Evolutionary conservation across 2,797 vertebrate species (phyloP).

Genomic region (Neostethus bicornis): DNA sequence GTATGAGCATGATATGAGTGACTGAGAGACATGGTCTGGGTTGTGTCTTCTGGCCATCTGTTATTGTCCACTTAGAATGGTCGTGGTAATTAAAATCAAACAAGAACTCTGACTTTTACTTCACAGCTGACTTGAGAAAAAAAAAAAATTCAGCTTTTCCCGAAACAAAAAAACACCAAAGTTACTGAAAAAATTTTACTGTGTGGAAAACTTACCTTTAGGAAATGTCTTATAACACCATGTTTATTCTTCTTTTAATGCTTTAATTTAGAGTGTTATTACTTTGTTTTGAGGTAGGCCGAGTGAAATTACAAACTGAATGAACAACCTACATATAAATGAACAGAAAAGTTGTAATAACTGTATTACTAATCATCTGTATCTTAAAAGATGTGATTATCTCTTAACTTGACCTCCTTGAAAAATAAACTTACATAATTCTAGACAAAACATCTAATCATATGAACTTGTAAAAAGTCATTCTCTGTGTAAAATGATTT

Average conservation of each 20-base stretch:
- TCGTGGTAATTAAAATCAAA: constrained; percentile 71
- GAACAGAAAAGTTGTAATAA: no score
- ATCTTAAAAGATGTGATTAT: no score
- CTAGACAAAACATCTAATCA: no score
- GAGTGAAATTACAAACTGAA: constrained; percentile 2
- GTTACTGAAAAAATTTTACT: background rate
- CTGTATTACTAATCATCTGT: no score
- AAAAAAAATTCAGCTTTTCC: background rate
- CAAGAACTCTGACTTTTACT: constrained; percentile 22
- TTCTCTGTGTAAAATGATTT: no score
- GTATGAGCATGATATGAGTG: constrained; percentile 24
- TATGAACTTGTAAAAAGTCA: no score
- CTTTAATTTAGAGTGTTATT: background rate
- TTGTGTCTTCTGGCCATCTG: constrained; percentile 61
- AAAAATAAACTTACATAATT: no score
- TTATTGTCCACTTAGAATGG: constrained; percentile 16
- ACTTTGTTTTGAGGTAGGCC: constrained; percentile 17
- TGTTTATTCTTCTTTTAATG: background rate
- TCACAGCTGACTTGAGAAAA: constrained; percentile 49
- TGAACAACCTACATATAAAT: no score
- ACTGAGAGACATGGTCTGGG: constrained; percentile 30
- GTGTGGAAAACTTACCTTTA: background rate
- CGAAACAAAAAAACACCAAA: background rate
- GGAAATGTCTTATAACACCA: background rate
- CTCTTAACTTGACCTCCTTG: no score